Conservation (phyloP, 2,113 vertebrate species). For the Muntiacus reevesi region DNA sequence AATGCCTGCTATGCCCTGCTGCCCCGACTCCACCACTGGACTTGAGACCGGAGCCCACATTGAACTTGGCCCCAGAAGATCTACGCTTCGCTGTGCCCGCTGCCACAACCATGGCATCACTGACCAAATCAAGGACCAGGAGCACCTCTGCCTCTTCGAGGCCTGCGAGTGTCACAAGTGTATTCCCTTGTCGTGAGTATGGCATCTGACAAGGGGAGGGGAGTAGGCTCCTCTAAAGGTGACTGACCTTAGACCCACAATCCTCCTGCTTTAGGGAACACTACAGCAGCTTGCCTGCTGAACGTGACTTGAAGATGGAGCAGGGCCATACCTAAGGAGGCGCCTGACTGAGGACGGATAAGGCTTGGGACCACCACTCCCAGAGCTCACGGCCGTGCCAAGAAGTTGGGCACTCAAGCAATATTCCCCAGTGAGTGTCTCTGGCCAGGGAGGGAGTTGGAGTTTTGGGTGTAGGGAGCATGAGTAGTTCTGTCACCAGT, state of each 20-base stretch:
- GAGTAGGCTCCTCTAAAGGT: not conserved
- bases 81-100: not conserved
- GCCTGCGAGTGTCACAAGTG: constrained; percentile 44
- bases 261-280: constrained; percentile 4
- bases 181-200: constrained; percentile 32
- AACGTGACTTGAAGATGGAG: not conserved
- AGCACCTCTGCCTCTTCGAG: constrained; percentile 31
- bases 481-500: not conserved
- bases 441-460: not conserved
- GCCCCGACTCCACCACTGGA: not conserved
- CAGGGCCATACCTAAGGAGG: not conserved
- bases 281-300: not conserved
- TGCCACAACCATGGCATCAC: constrained; percentile 40
- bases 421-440: constrained; percentile 32
- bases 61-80: not conserved
- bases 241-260: not conserved
- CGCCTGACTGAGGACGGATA: not conserved
- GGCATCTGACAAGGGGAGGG: not conserved
- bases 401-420: not conserved
- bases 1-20: not conserved
- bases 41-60: not conserved
- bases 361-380: not conserved
- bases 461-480: not conserved
- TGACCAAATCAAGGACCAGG: constrained; percentile 15
- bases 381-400: not conserved